phyloP scores from a whole-genome alignment of 2,797 vertebrate species.

The Darevskia nairensis region DNA sequence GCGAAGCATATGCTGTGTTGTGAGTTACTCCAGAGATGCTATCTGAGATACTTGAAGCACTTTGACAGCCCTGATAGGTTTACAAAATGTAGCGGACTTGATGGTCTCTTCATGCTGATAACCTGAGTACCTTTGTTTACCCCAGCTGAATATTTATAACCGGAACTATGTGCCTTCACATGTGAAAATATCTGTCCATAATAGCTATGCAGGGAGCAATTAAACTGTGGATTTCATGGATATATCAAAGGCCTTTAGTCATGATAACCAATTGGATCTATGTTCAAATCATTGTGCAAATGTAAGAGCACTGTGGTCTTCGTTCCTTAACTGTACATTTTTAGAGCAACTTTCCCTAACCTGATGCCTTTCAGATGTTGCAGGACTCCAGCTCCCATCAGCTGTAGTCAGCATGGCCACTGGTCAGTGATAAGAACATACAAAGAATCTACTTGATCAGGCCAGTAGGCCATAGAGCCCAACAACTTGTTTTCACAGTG shows the following conservation, averaged over 20 bases:
- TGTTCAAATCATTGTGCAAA: neutral
- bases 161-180: neutral
- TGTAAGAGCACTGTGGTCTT: neutral
- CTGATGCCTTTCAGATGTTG: too few relatives aligned
- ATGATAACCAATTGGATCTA: neutral
- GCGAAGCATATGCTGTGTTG: neutral
- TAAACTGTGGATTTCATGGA: neutral
- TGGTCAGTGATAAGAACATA: too few relatives aligned
- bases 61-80: slow-evolving; percentile 18
- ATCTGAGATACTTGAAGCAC: neutral
- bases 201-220: neutral
- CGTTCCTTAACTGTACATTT: neutral
- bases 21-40: neutral
- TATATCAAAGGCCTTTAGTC: neutral
- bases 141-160: slow-evolving; percentile 21
- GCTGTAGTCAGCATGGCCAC: too few relatives aligned
- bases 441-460: too few relatives aligned
- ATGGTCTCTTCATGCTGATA: slow-evolving; percentile 1
- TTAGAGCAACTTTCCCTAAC: too few relatives aligned
- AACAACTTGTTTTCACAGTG: too few relatives aligned
- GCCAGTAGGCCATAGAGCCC: too few relatives aligned
- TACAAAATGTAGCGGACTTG: neutral
- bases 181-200: neutral
- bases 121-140: neutral
- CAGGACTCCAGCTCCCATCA: too few relatives aligned